Base-by-base conservation (phyloP, 2,888 invertebrate genomes). In the Octonoba sinensis region DNA sequence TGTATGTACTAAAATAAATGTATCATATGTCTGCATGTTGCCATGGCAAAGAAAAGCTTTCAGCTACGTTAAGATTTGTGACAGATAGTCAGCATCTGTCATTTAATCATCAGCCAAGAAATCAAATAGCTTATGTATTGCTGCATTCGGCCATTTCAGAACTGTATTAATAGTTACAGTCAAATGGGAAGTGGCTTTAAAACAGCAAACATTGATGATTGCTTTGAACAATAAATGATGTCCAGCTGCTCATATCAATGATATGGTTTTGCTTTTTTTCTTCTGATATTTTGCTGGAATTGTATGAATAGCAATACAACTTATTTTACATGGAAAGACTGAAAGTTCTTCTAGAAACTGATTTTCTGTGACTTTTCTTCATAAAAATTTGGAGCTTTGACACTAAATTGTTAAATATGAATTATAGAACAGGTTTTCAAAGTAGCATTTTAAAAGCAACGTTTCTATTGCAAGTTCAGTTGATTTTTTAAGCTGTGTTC, bases 201-300 rank as follows among this genome's bases (percentile, higher is more conserved):
- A 2, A 36, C 36, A 36, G 36, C 36, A 36, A 36, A 36, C 11
- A 36, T 11, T 36, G 36, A 36, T 11, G 27, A 59, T 57, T 20
- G 59, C 66, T 74, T 27, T 47, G 27, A 47, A 18, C 22, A 24
- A 36, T n/a, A 16, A 11, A 18, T 47, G 6, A 81, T 60, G 57
- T 69, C 65, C 56, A 62, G 73, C 73, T 73, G 36, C 73, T 72
- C 79, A 81, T 81, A 81, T 81, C 79, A 81, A 73, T 66, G 69
- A 62, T 59, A 64, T 51, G 54, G 67, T 69, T 73, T 62, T 56
- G 59, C 20, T n/a, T 64, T 66, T 49, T 73, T 73, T 54, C 20
- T 49, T 49, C 44, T 69, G 46, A 67, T 22, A 49, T 27, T 66
- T 44, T 62, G 36, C 36, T 36, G 36, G 36, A 36, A 36, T 4